Base-by-base conservation (phyloP, 2,113 vertebrate genomes). In the Podarcis muralis region DNA sequence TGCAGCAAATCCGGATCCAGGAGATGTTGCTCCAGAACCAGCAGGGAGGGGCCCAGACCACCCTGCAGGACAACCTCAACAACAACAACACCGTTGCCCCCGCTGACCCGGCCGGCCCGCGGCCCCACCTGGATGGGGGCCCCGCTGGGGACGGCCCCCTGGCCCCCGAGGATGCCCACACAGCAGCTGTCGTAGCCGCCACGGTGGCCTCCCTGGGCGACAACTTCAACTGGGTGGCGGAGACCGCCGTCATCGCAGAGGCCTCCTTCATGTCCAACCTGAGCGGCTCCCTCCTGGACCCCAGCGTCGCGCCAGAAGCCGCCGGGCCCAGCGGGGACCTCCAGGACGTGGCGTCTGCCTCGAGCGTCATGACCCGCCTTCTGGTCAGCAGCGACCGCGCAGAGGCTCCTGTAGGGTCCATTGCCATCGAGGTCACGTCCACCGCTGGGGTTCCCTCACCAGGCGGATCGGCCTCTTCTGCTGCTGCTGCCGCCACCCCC, bases 1-100 rank as follows among this genome's bases (percentile, higher is more conserved):
- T 99, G 87, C 99, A 99, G 95, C 99, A 99, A 97, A 98, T 99
- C 94, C 94, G 99, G 35, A 98, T 99, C 94, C 99, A 99, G 95
- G 99, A 99, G 97, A 97, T 99, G 98, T 95, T 99, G 80, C 95
- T 99, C 23, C 99, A 99, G 97, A 98, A 98, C 90, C 99, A 99
- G 82, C 98, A 98, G 86, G 97, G 97, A 1, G 98, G 97, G 32
- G 96, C 98, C 9, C 98, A 99, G 93, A 98, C 98, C 0, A 98
- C 98, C 0, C 97, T 98, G 83, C 98, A 99, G 4, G 98, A 99
- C 86, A 99, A 99, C 96, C 97, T 99, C 57, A 99, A 99, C 96
- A 99, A 99, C 97, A 99, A 99, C 92, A 97, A 96, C 4, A 94
- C 94, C 0, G 94, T 95, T 0, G 76, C 93, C 1, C 86, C 94